phyloP scores from a whole-genome alignment of 2,797 vertebrate species.

The Enteromius afrohamiltoni region DNA sequence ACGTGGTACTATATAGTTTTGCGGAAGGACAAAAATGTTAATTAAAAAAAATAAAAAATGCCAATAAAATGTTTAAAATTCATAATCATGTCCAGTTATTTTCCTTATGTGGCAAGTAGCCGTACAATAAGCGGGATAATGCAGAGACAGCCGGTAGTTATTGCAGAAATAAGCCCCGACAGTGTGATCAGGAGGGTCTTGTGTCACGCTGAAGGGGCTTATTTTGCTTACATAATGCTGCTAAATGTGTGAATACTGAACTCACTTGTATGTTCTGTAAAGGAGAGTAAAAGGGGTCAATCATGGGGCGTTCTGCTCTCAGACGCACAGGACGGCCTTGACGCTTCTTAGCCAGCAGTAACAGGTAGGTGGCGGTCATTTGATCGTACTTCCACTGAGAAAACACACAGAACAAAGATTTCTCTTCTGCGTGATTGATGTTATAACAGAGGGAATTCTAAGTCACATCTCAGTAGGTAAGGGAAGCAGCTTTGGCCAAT shows the following conservation, averaged over 20 bases:
- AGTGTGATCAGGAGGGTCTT: too few species aligned
- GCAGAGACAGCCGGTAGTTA: too few species aligned
- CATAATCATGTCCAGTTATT: too few species aligned
- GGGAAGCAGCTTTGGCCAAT: background rate
- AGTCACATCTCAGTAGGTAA: background rate
- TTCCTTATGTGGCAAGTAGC: too few species aligned
- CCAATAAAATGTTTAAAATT: too few species aligned
- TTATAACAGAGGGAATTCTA: background rate
- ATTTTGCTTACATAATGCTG: too few species aligned
- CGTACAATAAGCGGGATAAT: too few species aligned
- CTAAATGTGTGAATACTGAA: background rate
- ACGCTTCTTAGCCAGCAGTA: slow-evolving; percentile 90
- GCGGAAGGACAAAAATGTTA: too few species aligned
- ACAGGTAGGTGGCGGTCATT: slow-evolving; percentile 87
- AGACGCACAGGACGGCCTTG: slow-evolving; percentile 83
- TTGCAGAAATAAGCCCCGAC: too few species aligned
- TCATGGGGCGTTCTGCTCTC: slow-evolving; percentile 58
- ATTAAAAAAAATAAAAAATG: too few species aligned
- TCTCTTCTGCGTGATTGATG: background rate
- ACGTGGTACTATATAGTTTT: too few species aligned
- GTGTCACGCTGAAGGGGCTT: too few species aligned
- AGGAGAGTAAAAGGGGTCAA: slow-evolving; percentile 62
- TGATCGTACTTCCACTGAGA: slow-evolving; percentile 91
- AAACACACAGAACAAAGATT: slow-evolving; percentile 44
- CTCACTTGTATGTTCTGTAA: slow-evolving; percentile 75